Percentiles rank a stretch among this genome's conserved stretches.
phyloP scores from a whole-genome alignment of 1,140 invertebrate genomes.

The Diachasmimorpha longicaudata region DNA sequence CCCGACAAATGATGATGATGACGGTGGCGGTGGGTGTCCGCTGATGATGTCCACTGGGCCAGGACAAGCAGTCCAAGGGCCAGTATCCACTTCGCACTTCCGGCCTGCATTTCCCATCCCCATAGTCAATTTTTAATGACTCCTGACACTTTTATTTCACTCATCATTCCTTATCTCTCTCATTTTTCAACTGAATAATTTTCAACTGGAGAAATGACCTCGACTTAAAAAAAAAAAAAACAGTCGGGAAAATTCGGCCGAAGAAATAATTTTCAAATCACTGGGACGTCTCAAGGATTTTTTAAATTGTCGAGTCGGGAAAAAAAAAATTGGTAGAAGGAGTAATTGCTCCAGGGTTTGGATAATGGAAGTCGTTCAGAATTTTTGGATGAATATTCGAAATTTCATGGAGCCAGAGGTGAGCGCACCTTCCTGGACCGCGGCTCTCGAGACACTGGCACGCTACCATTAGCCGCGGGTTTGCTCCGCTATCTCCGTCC shows the following conservation, averaged over 20 bases:
- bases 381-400: background rate
- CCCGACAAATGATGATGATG: background rate
- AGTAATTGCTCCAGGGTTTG: background rate
- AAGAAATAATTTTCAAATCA: too few relatives aligned
- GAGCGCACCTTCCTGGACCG: slow-evolving; percentile 47
- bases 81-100: slow-evolving; percentile 44
- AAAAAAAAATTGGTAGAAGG: too few relatives aligned
- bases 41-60: slow-evolving; percentile 23
- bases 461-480: slow-evolving; percentile 54
- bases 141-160: slow-evolving; percentile 17
- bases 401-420: slow-evolving; percentile 17
- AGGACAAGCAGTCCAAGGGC: slow-evolving; percentile 42
- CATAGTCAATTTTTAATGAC: slow-evolving; percentile 42
- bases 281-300: too few relatives aligned
- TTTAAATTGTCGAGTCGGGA: too few relatives aligned
- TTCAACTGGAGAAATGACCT: background rate
- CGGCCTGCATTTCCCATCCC: slow-evolving; percentile 53
- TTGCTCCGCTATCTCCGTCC: slow-evolving; percentile 35
- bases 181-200: background rate
- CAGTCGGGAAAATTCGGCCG: background rate
- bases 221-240: background rate
- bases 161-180: background rate
- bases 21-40: slow-evolving; percentile 7
- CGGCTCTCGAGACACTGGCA: slow-evolving; percentile 58
- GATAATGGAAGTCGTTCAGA: background rate